Evolutionary conservation across 2,113 vertebrate genomes (phyloP).

Genomic region (Alexandromys fortis): DNA sequence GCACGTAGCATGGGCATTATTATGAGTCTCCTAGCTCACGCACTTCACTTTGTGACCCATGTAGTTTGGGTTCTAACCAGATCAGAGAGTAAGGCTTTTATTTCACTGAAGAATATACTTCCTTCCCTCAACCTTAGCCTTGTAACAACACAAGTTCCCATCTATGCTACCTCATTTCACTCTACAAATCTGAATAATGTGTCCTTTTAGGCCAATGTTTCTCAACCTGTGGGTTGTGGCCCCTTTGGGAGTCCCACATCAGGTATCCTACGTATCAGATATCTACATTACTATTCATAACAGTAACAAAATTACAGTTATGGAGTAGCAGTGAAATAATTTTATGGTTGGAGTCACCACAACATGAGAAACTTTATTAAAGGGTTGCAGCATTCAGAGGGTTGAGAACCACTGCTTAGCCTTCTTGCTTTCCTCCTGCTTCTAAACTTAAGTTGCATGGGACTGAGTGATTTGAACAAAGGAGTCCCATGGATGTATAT

Average conservation of each 20-base stretch:
- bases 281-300: not conserved
- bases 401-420: not conserved
- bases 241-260: not conserved
- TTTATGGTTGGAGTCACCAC: not conserved
- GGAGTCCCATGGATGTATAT: not conserved
- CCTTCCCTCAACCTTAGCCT: not conserved
- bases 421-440: not conserved
- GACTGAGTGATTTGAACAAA: not conserved
- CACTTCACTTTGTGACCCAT: not conserved
- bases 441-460: not conserved
- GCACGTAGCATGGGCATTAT: fast-evolving
- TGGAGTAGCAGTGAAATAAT: not conserved
- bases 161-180: not conserved
- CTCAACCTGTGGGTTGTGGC: not conserved
- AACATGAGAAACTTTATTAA: not conserved
- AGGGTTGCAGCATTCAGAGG: not conserved
- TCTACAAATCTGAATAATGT: not conserved
- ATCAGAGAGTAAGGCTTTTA: not conserved
- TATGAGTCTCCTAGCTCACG: not conserved
- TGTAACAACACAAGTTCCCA: not conserved
- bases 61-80: not conserved
- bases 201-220: not conserved
- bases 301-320: not conserved
- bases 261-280: not conserved
- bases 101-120: not conserved